Evolutionary conservation across 1,140 invertebrate genomes (phyloP).

Genomic region (Oncopodura yosiiana): DNA sequence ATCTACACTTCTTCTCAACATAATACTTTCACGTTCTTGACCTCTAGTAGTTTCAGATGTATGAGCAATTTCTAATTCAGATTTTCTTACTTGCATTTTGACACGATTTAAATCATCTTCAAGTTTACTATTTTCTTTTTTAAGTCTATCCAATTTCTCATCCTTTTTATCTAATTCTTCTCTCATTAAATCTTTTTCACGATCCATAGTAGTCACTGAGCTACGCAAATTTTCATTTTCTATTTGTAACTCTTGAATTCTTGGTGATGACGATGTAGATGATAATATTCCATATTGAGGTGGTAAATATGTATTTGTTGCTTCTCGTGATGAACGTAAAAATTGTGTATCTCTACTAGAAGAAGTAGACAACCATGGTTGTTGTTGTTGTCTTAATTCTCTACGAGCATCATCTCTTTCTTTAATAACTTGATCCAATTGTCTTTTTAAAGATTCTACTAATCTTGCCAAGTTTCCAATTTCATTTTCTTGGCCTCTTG

Average conservation of each 20-base stretch:
- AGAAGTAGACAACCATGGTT: too few species aligned
- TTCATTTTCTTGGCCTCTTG: constrained; percentile 10
- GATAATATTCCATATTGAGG: too few species aligned
- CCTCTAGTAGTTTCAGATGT: constrained; percentile 19
- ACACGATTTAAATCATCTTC: constrained; percentile 13
- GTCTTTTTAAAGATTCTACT: constrained; percentile 12
- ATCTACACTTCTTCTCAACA: constrained; percentile 11
- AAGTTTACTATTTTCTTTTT: constrained; percentile 10
- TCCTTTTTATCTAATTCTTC: constrained; percentile 24
- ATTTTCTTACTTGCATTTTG: constrained; percentile 22
- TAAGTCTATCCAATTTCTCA: constrained; percentile 19
- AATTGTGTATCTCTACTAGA: too few species aligned
- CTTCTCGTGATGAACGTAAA: too few species aligned
- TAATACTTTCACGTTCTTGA: constrained; percentile 19
- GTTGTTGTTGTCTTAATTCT: too few species aligned
- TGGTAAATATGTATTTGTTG: too few species aligned
- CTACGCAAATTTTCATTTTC: constrained; percentile 11
- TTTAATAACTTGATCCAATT: constrained; percentile 19
- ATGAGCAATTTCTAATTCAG: constrained; percentile 20
- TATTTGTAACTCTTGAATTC: constrained; percentile 18
- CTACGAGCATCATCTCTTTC: constrained; percentile 28
- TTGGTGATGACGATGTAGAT: constrained; percentile 12
- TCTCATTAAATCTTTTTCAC: constrained; percentile 27
- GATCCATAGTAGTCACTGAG: constrained; percentile 17
- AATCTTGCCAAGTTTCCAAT: too few species aligned